These are phyloP conservation scores for Idaea aversata DNA, from an alignment of 2,888 invertebrate species.

Conservation along the genomic window DNA sequence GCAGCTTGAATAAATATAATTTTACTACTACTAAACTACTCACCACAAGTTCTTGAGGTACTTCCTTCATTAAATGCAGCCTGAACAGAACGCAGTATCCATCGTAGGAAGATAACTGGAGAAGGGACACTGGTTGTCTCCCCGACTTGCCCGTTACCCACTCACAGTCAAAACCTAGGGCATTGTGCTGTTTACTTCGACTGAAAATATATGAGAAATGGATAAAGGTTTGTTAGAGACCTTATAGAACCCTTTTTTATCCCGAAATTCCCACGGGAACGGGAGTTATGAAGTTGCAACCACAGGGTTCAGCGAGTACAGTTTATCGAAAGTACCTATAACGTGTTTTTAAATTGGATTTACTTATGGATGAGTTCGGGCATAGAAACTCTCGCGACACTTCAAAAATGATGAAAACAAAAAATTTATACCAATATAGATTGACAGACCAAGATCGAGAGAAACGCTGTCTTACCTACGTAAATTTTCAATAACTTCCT, in stretches of 20 bases:
- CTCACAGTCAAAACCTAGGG: constrained; percentile 90
- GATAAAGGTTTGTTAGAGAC: not conserved
- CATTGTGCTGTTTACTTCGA: constrained; percentile 57
- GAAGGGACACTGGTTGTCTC: constrained; percentile 82
- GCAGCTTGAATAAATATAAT: not conserved
- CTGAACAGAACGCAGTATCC: constrained; percentile 87
- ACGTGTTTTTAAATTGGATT: not conserved
- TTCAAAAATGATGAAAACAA: not conserved
- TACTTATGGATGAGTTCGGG: not conserved
- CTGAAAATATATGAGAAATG: constrained; percentile 31
- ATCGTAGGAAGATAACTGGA: constrained; percentile 86
- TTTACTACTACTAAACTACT: constrained; percentile 15
- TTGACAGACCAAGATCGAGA: not conserved
- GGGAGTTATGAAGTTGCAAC: not conserved
- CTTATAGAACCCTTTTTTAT: not conserved
- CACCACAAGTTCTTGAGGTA: constrained; percentile 83
- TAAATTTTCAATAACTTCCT: constrained; percentile 49
- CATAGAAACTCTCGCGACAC: not conserved
- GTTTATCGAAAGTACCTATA: not conserved
- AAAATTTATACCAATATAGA: not conserved
- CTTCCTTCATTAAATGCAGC: constrained; percentile 77
- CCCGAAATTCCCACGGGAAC: not conserved
- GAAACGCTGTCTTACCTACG: constrained; percentile 40
- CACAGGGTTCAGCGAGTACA: too few species aligned
- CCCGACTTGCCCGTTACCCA: constrained; percentile 85